A percentile compares a stretch with the other conserved stretches of the same genome.
Conservation (phyloP, 2,113 vertebrate genomes). For the Tyrannus savana region DNA sequence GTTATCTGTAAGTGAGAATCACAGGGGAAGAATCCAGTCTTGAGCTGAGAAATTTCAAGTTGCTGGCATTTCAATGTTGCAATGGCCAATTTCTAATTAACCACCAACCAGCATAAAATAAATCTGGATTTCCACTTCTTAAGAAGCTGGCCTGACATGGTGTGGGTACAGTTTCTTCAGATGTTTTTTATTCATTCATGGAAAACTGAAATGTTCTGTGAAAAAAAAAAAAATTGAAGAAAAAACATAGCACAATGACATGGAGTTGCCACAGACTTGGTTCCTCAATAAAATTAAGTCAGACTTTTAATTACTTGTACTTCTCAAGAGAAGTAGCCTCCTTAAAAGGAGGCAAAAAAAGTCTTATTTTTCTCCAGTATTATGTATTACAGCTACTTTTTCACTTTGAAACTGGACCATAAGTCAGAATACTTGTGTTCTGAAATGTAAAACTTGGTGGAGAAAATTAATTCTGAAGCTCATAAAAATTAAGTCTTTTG, state of each 20-base stretch:
- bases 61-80: not conserved
- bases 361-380: not conserved
- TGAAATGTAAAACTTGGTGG: not conserved
- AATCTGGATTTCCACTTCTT: not conserved
- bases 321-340: not conserved
- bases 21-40: not conserved
- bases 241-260: not conserved
- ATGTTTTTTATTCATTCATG: not conserved
- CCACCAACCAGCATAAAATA: not conserved
- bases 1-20: not conserved
- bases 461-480: not conserved
- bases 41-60: not conserved
- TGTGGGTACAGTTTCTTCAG: not conserved
- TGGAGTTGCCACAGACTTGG: not conserved
- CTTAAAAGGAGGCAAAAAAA: not conserved
- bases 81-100: not conserved
- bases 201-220: not conserved
- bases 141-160: not conserved
- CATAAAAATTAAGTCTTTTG: not conserved
- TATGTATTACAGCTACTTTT: not conserved
- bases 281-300: not conserved
- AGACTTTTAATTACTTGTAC: not conserved
- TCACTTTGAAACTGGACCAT: not conserved
- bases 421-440: not conserved
- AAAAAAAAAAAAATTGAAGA: not conserved